Evolutionary conservation across 2,113 vertebrate genomes (phyloP).

Genomic region (Fulica atra): DNA sequence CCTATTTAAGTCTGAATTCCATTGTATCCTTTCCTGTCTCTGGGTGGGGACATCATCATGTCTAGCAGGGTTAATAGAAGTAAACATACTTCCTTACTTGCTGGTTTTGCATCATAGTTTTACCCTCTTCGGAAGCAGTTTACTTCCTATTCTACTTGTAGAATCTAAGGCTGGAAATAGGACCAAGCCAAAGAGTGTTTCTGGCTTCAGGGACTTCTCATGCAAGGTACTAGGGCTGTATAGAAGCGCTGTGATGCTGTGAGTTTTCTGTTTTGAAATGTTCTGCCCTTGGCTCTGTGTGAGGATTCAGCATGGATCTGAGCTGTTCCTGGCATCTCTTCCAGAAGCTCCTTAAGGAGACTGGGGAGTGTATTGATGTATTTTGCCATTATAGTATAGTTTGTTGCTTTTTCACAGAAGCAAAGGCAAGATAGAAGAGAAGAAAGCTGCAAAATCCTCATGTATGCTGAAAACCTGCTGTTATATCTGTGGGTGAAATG

Average conservation of each 20-base stretch:
- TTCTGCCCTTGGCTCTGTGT: neutral
- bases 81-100: neutral
- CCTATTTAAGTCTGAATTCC: neutral
- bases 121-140: neutral
- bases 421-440: neutral
- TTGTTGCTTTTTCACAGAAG: neutral
- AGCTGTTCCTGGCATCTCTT: neutral
- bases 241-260: neutral
- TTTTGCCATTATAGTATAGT: neutral
- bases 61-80: neutral
- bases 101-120: neutral
- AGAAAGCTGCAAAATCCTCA: neutral
- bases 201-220: neutral
- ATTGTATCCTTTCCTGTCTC: neutral
- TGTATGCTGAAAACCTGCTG: neutral
- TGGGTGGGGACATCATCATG: neutral
- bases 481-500: neutral
- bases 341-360: neutral
- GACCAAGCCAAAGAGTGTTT: neutral
- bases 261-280: neutral
- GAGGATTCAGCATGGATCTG: neutral
- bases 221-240: neutral
- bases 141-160: neutral
- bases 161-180: neutral
- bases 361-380: neutral